A percentile compares a stretch with the other conserved stretches of the same genome.
Evolutionary conservation across 2,888 invertebrate genomes (phyloP).

Genomic region (Coenonympha glycerion): DNA sequence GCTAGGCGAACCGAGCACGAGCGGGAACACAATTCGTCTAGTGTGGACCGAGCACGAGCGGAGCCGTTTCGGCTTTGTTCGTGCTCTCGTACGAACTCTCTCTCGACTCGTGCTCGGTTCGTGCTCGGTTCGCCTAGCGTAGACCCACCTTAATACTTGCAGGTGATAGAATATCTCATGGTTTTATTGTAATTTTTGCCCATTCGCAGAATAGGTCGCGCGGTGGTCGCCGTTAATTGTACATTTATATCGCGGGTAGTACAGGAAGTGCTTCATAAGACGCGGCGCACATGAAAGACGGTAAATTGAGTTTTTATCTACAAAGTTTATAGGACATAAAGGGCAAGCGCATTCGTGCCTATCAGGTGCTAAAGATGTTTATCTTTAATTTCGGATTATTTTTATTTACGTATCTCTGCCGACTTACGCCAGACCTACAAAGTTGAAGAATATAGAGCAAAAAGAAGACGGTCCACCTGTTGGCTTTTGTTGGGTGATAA

Average conservation of each 20-base stretch:
- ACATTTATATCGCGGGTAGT: conserved; percentile 3
- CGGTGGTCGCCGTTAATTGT: conserved; percentile 6
- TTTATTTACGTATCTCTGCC: neutral
- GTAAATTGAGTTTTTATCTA: conserved; percentile 8
- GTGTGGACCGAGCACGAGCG: too few species aligned
- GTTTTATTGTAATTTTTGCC: conserved; percentile 8
- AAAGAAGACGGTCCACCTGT: too few species aligned
- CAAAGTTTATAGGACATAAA: neutral
- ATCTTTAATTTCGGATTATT: neutral
- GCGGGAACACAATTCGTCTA: too few species aligned
- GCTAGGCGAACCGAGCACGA: too few species aligned
- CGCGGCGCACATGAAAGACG: conserved; percentile 5
- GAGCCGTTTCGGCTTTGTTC: too few species aligned
- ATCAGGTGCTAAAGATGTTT: neutral
- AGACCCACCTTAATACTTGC: too few species aligned
- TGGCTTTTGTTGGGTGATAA: too few species aligned
- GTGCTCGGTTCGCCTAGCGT: too few species aligned
- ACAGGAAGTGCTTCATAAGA: neutral
- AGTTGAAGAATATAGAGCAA: neutral
- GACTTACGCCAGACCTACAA: neutral
- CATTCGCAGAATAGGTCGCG: conserved; percentile 9
- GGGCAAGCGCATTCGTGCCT: neutral
- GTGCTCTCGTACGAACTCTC: too few species aligned
- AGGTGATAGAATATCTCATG: neutral
- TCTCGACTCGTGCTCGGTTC: too few species aligned